These are phyloP conservation scores for Naso thynnoides DNA, from an alignment of 2,797 vertebrate species.

Conservation along the genomic window DNA sequence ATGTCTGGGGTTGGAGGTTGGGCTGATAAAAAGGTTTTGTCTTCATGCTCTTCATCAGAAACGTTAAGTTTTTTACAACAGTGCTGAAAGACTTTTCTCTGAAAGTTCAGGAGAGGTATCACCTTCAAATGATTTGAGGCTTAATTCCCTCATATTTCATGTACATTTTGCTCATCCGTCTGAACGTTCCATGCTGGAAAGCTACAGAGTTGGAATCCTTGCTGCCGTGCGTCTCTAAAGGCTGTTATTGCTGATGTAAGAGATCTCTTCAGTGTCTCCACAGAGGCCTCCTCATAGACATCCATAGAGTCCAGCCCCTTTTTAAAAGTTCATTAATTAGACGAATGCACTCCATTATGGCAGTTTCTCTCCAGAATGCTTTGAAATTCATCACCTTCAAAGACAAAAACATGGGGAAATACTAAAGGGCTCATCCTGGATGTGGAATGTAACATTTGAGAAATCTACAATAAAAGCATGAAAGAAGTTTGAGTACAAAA, in stretches of 20 bases:
- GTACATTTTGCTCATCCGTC: constrained; percentile 32
- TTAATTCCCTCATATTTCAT: constrained; percentile 18
- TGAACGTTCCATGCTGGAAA: constrained; percentile 66
- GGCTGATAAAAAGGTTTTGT: constrained; percentile 27
- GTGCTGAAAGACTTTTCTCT: constrained; percentile 37
- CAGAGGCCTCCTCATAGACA: constrained; percentile 49
- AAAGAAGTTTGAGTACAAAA: constrained; percentile 22
- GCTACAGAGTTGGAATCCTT: constrained; percentile 42
- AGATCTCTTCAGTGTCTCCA: constrained; percentile 65
- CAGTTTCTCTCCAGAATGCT: constrained; percentile 32
- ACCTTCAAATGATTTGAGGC: constrained; percentile 21
- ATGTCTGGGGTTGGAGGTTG: constrained; percentile 49
- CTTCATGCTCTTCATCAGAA: constrained; percentile 40
- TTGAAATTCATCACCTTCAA: constrained; percentile 47
- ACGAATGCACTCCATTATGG: constrained; percentile 50
- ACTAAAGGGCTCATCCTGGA: constrained; percentile 69
- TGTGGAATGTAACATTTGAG: constrained; percentile 73
- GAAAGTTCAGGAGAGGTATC: constrained; percentile 20
- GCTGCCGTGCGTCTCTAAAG: constrained; percentile 42
- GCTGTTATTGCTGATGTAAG: constrained; percentile 83
- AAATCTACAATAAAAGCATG: constrained; percentile 42
- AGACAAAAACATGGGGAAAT: constrained; percentile 69
- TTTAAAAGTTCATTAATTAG: constrained; percentile 59
- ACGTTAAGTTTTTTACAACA: constrained; percentile 52
- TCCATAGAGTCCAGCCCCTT: constrained; percentile 47